Evolutionary conservation across 2,797 vertebrate species (phyloP).

Genomic region (Zalophus californianus): DNA sequence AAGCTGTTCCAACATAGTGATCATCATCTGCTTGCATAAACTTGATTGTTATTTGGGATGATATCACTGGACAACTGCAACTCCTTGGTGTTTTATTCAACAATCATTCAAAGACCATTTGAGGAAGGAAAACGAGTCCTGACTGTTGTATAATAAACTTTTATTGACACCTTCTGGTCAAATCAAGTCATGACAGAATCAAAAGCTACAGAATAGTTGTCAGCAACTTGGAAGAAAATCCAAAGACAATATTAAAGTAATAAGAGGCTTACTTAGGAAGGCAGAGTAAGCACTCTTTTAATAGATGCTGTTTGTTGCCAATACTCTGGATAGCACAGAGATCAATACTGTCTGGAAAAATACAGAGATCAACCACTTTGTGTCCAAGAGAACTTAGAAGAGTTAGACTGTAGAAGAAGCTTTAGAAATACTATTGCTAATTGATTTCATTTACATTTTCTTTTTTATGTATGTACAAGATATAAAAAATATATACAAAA

Average conservation of each 20-base stretch:
- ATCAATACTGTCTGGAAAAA: not conserved
- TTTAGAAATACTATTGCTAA: not conserved
- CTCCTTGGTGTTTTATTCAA: constrained; percentile 12
- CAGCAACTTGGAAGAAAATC: not conserved
- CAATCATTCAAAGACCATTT: constrained; percentile 5
- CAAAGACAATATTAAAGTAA: not conserved
- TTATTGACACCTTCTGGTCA: not conserved
- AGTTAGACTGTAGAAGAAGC: not conserved
- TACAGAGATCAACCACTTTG: not conserved
- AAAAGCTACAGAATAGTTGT: not conserved
- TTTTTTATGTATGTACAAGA: not conserved
- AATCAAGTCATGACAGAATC: not conserved
- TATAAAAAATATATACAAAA: not conserved
- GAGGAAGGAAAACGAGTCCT: not conserved
- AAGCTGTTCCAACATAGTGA: not conserved
- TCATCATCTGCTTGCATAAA: not conserved
- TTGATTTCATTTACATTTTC: constrained; percentile 26
- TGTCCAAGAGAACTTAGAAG: not conserved
- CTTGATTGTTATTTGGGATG: not conserved
- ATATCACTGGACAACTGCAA: not conserved
- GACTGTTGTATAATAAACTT: not conserved
- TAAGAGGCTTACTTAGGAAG: constrained; percentile 2
- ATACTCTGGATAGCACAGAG: not conserved
- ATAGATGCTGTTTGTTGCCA: not conserved
- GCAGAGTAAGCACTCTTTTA: constrained; percentile 5